Evolutionary conservation across 2,888 invertebrate genomes (phyloP).

Genomic region (Cephus pulcher): DNA sequence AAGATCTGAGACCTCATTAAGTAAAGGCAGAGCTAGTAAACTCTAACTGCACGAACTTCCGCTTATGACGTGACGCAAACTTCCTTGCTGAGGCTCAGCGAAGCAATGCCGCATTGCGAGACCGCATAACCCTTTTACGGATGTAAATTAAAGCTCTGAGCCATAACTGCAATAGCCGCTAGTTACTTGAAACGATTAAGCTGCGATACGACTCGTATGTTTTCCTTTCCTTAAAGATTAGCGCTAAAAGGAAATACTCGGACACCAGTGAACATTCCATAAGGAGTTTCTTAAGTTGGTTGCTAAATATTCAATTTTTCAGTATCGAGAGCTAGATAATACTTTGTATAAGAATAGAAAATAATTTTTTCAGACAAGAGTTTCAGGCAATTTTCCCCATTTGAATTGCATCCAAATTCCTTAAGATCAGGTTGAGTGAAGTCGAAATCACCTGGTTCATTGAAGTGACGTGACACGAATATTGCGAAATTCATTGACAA

Average conservation of each 20-base stretch:
- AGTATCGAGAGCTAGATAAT: too few relatives aligned
- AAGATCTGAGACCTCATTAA: not conserved
- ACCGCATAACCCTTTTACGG: slow-evolving; percentile 1
- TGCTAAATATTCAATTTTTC: too few relatives aligned
- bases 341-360: too few relatives aligned
- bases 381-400: not conserved
- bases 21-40: not conserved
- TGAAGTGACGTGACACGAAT: not conserved
- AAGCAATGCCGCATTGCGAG: slow-evolving; percentile 2
- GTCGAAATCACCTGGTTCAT: not conserved
- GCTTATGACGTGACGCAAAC: not conserved
- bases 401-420: not conserved
- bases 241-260: too few relatives aligned
- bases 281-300: too few relatives aligned
- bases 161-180: not conserved
- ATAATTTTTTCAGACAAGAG: not conserved
- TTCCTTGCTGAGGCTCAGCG: not conserved
- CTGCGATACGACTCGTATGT: not conserved
- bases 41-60: not conserved
- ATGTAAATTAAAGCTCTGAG: not conserved
- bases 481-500: not conserved
- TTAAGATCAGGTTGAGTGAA: not conserved
- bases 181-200: not conserved
- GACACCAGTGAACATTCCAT: too few relatives aligned
- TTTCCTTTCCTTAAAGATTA: not conserved